These are phyloP conservation scores for Lycocorax pyrrhopterus DNA, from an alignment of 2,113 vertebrate species.

Conservation along the genomic window DNA sequence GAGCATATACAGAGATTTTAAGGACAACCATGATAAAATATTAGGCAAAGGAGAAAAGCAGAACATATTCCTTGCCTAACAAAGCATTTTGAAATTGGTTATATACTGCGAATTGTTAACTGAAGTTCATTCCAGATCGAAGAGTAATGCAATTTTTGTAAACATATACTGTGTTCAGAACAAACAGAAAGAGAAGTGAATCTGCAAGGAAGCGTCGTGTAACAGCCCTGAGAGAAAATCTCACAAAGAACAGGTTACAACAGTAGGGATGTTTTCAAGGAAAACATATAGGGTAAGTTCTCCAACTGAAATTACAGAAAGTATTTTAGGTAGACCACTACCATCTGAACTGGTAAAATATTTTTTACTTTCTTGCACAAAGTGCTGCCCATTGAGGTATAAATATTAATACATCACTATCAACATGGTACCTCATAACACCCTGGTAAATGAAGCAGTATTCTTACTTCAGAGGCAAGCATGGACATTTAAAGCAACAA, in stretches of 20 bases:
- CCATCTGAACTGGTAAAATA: neutral
- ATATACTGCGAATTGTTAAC: neutral
- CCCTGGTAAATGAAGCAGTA: neutral
- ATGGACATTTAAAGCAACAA: neutral
- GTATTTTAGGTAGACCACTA: neutral
- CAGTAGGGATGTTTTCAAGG: neutral
- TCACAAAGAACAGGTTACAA: neutral
- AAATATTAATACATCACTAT: neutral
- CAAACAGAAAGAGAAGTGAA: neutral
- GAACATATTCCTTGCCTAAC: neutral
- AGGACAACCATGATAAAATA: neutral
- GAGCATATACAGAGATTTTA: neutral
- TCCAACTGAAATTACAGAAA: neutral
- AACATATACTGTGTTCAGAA: neutral
- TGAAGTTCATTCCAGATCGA: neutral
- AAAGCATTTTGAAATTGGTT: neutral
- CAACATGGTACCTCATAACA: neutral
- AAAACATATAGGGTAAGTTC: neutral
- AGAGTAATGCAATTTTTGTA: neutral
- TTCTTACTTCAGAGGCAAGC: neutral
- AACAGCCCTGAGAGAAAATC: neutral
- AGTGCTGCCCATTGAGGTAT: neutral
- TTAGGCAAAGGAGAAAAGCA: neutral
- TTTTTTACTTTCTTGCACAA: neutral
- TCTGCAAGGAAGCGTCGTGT: neutral